Evolutionary conservation across 2,113 vertebrate genomes (phyloP).

Genomic region (Erythrolamprus reginae): DNA sequence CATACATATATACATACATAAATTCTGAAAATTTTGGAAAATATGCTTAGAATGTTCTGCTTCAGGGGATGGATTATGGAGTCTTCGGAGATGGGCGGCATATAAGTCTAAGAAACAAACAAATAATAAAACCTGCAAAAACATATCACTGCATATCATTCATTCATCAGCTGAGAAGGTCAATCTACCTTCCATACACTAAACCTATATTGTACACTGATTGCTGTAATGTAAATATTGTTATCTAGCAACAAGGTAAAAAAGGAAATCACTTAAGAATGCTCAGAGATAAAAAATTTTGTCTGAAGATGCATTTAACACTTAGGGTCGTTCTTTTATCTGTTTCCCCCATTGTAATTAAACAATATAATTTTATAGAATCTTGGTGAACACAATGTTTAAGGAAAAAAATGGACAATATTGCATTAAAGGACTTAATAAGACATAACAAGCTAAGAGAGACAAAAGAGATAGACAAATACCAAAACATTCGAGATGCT

Average conservation of each 20-base stretch:
- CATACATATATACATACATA: too few relatives aligned
- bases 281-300: slow-evolving; percentile 41
- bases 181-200: slow-evolving; percentile 42
- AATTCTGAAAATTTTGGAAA: neutral
- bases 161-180: slow-evolving; percentile 17
- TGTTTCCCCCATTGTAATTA: neutral
- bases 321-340: slow-evolving; percentile 28
- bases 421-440: slow-evolving; percentile 39
- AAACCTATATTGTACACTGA: slow-evolving; percentile 32
- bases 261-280: too few relatives aligned
- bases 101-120: too few relatives aligned
- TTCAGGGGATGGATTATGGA: neutral
- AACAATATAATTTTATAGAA: slow-evolving; percentile 50
- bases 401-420: slow-evolving; percentile 36
- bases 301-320: slow-evolving; percentile 55
- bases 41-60: neutral
- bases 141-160: slow-evolving; percentile 36
- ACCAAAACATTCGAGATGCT: slow-evolving; percentile 22
- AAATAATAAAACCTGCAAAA: too few relatives aligned
- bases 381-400: slow-evolving; percentile 43
- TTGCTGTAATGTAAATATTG: slow-evolving; percentile 20
- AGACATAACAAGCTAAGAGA: neutral
- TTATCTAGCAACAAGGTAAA: slow-evolving; percentile 34
- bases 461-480: slow-evolving; percentile 37
- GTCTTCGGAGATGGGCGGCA: too few relatives aligned